Evolutionary conservation across 2,113 vertebrate species (phyloP).

Genomic region (Malurus melanocephalus): DNA sequence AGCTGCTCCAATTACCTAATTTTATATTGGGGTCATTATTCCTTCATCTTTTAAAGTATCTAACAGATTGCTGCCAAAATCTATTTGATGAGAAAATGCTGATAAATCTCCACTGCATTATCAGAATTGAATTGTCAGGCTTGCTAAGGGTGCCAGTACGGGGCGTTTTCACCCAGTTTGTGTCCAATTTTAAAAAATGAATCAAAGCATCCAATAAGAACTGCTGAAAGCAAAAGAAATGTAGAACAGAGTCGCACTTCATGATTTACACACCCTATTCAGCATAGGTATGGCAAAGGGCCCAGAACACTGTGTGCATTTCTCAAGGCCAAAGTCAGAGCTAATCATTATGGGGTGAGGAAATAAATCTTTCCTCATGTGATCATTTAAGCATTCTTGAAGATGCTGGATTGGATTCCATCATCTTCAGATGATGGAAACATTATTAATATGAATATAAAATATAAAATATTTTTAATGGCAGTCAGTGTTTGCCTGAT

Average conservation of each 20-base stretch:
- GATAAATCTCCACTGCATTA: slow-evolving; percentile 6
- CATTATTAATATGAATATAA: not conserved
- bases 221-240: not conserved
- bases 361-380: not conserved
- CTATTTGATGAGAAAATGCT: not conserved
- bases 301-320: not conserved
- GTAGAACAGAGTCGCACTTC: not conserved
- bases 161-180: rapidly evolving
- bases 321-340: not conserved
- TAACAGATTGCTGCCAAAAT: not conserved
- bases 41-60: not conserved
- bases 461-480: not conserved
- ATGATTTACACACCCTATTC: not conserved
- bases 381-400: not conserved
- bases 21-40: slow-evolving; percentile 7
- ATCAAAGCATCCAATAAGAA: not conserved
- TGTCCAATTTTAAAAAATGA: not conserved
- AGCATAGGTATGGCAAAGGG: not conserved
- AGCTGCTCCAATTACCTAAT: slow-evolving; percentile 22
- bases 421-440: not conserved
- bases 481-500: not conserved
- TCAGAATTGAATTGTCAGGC: not conserved
- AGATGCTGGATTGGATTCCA: not conserved
- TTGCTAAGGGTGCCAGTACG: not conserved
- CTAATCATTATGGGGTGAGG: not conserved